Evolutionary conservation across 2,888 invertebrate genomes (phyloP).

Genomic region (Timema cristinae): DNA sequence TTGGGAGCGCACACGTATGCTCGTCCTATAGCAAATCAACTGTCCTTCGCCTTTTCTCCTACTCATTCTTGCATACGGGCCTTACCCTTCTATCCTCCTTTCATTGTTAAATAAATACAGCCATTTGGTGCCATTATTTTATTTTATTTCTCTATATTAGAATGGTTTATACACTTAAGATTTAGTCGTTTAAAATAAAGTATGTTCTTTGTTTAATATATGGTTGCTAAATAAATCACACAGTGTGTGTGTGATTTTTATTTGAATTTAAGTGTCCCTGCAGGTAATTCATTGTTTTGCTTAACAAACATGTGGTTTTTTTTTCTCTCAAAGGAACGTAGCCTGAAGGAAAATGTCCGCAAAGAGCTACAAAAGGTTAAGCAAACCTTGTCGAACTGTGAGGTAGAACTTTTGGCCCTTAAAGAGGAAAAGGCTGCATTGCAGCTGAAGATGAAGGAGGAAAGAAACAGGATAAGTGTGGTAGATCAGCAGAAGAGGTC

Average conservation of each 20-base stretch:
- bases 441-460: conserved; percentile 52
- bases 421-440: conserved; percentile 51
- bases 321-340: conserved; percentile 33
- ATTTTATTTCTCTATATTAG: no score
- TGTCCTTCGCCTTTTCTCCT: no score
- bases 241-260: background rate
- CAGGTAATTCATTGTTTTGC: no score
- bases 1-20: no score
- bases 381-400: conserved; percentile 47
- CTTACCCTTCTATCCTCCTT: no score
- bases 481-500: conserved; percentile 55
- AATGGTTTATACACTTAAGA: no score
- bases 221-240: background rate
- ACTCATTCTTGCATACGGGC: no score
- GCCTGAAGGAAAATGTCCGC: conserved; percentile 38
- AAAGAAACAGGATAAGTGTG: conserved; percentile 46
- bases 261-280: background rate
- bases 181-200: no score
- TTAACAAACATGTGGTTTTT: conserved; percentile 6
- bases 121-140: no score
- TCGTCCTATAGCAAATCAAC: no score
- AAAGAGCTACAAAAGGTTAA: conserved; percentile 43
- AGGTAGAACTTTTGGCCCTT: conserved; percentile 45
- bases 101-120: no score
- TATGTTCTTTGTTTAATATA: no score